Conservation (phyloP, 2,888 invertebrate species). For the Himalopsyche anomala region DNA sequence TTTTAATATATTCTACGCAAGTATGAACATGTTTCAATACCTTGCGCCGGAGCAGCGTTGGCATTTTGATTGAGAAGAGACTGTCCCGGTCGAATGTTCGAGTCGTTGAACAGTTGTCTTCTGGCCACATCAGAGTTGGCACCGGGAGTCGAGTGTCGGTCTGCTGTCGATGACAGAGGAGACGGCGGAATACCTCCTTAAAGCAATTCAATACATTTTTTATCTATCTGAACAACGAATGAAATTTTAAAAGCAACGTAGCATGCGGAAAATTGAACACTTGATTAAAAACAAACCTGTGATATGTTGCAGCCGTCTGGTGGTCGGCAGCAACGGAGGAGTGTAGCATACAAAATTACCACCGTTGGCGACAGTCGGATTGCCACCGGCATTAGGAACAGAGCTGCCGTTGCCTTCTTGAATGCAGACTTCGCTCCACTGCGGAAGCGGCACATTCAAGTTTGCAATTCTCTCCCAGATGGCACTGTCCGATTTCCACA, state of each 20-base stretch:
- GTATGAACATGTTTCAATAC: background rate
- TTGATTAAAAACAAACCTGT: background rate
- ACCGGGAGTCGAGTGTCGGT: conserved; percentile 82
- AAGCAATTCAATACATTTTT: background rate
- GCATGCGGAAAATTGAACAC: too few relatives aligned
- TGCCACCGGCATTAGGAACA: background rate
- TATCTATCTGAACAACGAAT: too few relatives aligned
- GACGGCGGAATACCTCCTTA: conserved; percentile 72
- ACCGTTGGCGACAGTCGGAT: background rate
- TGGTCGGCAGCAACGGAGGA: background rate
- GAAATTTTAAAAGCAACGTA: too few relatives aligned
- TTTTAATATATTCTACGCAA: background rate
- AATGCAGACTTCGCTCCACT: conserved; percentile 84
- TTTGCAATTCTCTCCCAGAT: conserved; percentile 88
- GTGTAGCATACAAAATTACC: conserved; percentile 7
- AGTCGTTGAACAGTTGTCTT: conserved; percentile 77
- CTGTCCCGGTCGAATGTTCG: conserved; percentile 77
- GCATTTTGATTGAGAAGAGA: conserved; percentile 71
- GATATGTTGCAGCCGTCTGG: conserved; percentile 33
- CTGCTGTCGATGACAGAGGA: conserved; percentile 77
- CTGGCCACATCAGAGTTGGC: conserved; percentile 73
- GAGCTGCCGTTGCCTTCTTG: background rate
- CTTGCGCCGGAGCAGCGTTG: conserved; percentile 63
- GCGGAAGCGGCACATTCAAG: conserved; percentile 81
- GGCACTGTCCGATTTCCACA: conserved; percentile 92